These are phyloP conservation scores for Phrynocephalus vlangalii DNA, from an alignment of 2,797 vertebrate genomes.

Conservation along the genomic window DNA sequence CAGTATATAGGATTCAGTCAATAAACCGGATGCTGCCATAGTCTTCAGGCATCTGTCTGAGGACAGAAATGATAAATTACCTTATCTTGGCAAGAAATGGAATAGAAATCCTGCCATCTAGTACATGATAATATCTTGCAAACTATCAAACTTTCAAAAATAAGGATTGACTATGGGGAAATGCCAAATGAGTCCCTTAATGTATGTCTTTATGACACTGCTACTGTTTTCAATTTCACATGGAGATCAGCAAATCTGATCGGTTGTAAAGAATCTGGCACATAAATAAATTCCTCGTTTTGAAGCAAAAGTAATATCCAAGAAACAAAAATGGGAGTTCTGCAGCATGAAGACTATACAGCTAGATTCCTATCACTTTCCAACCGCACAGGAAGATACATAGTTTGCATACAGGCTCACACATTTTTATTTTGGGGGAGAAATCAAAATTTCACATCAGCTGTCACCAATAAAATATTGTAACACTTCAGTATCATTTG, in stretches of 20 bases:
- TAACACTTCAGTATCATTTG: background rate
- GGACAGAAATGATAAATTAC: too few relatives aligned
- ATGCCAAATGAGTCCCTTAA: background rate
- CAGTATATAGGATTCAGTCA: background rate
- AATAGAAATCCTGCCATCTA: background rate
- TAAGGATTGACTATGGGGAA: background rate
- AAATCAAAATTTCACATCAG: background rate
- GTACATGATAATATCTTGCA: background rate
- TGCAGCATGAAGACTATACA: background rate
- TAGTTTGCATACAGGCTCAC: background rate
- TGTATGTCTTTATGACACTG: background rate
- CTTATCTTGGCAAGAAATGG: background rate
- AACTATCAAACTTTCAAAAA: background rate
- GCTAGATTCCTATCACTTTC: background rate
- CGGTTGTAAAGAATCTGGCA: slow-evolving; percentile 1
- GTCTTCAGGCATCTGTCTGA: background rate
- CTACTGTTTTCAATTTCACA: background rate
- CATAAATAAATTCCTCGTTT: slow-evolving; percentile 39
- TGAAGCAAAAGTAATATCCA: slow-evolving; percentile 38
- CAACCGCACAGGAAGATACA: background rate
- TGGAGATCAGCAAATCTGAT: background rate
- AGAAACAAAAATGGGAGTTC: background rate
- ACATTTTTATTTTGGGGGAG: background rate
- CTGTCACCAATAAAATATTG: background rate
- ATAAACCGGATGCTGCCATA: background rate